Evolutionary conservation across 2,113 vertebrate genomes (phyloP).

Genomic region (Zosterops hypoxanthus): DNA sequence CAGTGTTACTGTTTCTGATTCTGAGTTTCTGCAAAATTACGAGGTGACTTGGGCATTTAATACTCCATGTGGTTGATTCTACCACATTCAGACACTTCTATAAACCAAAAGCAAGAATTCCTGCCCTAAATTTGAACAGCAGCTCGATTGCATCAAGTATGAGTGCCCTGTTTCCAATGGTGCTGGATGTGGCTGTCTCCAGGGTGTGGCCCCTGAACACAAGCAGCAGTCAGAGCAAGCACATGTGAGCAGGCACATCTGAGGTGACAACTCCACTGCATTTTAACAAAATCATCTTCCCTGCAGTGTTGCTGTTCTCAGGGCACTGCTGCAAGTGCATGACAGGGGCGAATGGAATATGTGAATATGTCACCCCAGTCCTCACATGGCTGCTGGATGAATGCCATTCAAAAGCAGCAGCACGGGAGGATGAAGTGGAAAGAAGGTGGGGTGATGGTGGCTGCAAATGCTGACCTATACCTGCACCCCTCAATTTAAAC

Average conservation of each 20-base stretch:
- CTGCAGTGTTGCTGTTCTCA: not conserved
- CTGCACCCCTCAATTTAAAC: not conserved
- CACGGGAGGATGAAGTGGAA: not conserved
- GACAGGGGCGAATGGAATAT: not conserved
- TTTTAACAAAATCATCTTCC: not conserved
- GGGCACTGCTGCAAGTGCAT: not conserved
- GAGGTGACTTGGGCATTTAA: not conserved
- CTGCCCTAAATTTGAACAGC: not conserved
- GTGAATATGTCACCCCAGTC: not conserved
- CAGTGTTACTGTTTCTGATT: not conserved
- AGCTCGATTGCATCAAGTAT: not conserved
- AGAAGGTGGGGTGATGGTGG: not conserved
- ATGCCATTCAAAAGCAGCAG: not conserved
- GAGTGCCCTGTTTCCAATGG: not conserved
- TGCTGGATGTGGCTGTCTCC: not conserved
- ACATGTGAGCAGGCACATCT: not conserved
- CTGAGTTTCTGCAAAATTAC: not conserved
- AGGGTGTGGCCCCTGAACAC: not conserved
- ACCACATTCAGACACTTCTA: not conserved
- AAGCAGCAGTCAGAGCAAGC: not conserved
- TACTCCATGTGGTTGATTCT: not conserved
- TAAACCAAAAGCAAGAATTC: not conserved
- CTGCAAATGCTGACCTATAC: not conserved
- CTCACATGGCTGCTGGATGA: not conserved
- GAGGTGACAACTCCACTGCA: not conserved